Base-by-base conservation (phyloP, 1,140 invertebrate species). In the Procambarus clarkii region DNA sequence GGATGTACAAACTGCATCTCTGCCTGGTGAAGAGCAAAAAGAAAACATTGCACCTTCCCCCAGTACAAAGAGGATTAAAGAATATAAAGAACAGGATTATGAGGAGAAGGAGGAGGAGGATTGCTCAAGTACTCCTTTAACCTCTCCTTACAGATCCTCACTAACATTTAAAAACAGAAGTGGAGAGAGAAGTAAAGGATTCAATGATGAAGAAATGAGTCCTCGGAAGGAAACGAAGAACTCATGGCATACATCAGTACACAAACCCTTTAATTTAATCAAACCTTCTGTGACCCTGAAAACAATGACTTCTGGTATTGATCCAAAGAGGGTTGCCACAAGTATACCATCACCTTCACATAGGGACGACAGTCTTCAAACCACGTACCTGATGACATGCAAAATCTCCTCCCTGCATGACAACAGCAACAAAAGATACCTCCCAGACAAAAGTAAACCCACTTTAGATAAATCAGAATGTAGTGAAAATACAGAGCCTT, bases 231-330 rank as follows among this genome's bases (percentile, higher is more conserved):
- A 74, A n/a, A 64, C 9, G n/a, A 21, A 21, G 24, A n/a, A 48
- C 24, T 69, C 54, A 21, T 80, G 86, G 86, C 76, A 80, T 54
- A 58, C 82, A 8, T 64, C 74, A 24, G 48, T 34, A 50, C 58
- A 78, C 60, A 80, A 85, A 44, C 82, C 82, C n/a, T 78, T 79
- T 77, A 69, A 76, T 45, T 80, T 91, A 34, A 69, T 44, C 34
- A 85, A 78, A 64, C 89, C 89, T 44, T 77, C 89, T 5, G 82
- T 91, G 7, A 91, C 89, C 0, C 74, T 91, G 76, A 84, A 80
- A 11, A 60, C 82, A 18, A 78, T 91, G 82, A 64, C 83, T n/a
- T 48, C 24, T 24, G 58, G 34, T 13, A n/a, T 58, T 9, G 74
- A 64, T n/a, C 58, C 50, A 34, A 74, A 85, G 44, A 80, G 60